These are phyloP conservation scores for Tursiops truncatus DNA, from an alignment of 2,113 vertebrate genomes.

Conservation along the genomic window DNA sequence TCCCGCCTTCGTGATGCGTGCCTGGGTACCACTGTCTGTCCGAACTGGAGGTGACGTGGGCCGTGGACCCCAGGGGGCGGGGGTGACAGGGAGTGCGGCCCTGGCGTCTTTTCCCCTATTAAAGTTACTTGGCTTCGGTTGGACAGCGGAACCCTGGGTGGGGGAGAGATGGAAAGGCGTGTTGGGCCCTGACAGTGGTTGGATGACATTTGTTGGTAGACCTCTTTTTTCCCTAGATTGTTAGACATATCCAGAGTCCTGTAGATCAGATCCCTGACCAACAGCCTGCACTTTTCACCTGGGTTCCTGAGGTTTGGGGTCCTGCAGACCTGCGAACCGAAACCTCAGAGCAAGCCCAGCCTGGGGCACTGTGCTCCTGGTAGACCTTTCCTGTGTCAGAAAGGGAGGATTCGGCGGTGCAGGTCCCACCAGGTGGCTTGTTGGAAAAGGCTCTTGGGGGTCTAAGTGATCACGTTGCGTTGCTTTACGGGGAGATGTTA, in stretches of 20 bases:
- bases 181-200: background rate
- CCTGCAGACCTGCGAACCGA: background rate
- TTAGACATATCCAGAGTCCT: background rate
- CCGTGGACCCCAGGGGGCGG: rapidly evolving
- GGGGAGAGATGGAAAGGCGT: background rate
- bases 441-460: background rate
- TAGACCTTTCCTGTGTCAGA: background rate
- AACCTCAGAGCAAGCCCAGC: background rate
- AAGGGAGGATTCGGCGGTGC: background rate
- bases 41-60: background rate
- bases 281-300: background rate
- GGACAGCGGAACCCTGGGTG: background rate
- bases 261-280: background rate
- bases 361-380: background rate
- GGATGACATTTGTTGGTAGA: background rate
- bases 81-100: background rate
- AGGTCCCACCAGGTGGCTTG: background rate
- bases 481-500: background rate
- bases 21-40: background rate
- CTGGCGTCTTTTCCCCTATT: background rate
- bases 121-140: background rate
- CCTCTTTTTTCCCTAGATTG: background rate
- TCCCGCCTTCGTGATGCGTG: rapidly evolving
- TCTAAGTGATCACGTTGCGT: background rate
- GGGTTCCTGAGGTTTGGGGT: too few species aligned